Evolutionary conservation across 2,888 invertebrate species (phyloP).

Genomic region (Hirtodrosophila trivittata): DNA sequence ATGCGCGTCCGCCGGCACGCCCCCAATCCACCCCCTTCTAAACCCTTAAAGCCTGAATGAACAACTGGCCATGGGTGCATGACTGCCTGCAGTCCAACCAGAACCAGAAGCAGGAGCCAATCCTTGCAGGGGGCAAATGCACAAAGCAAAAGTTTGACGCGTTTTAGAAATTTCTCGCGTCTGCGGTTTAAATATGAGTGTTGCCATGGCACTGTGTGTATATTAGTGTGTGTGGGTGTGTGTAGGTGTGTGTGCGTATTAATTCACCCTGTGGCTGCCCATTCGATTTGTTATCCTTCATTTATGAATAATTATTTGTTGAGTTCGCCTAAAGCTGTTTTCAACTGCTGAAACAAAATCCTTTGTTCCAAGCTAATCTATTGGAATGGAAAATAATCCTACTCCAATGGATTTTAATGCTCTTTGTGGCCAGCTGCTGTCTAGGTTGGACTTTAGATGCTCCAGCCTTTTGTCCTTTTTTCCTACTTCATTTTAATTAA

Average conservation of each 20-base stretch:
- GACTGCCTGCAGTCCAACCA: too few relatives aligned
- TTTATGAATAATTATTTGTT: constrained; percentile 5
- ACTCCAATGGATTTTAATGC: too few relatives aligned
- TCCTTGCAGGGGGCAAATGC: constrained; percentile 1
- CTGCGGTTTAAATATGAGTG: constrained; percentile 22
- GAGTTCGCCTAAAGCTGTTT: too few relatives aligned
- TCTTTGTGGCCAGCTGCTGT: too few relatives aligned
- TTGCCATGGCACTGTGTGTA: constrained; percentile 2
- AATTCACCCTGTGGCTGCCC: neutral
- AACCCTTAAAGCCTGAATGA: too few relatives aligned
- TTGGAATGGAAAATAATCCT: too few relatives aligned
- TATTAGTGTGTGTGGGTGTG: neutral
- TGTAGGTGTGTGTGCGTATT: neutral
- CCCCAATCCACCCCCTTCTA: too few relatives aligned
- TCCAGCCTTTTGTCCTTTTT: too few relatives aligned
- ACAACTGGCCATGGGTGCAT: constrained; percentile 12
- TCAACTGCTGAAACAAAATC: neutral
- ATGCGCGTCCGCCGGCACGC: constrained; percentile 67
- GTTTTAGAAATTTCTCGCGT: constrained; percentile 62
- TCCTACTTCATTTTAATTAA: constrained; percentile 25
- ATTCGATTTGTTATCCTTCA: constrained; percentile 4
- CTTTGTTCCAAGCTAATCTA: neutral
- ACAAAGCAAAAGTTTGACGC: constrained; percentile 66
- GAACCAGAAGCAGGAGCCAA: too few relatives aligned
- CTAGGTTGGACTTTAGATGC: too few relatives aligned